Percentiles rank a stretch among this genome's conserved stretches.
These are phyloP conservation scores for Drosophila sechellia DNA, from an alignment of 1,140 invertebrate species.

Conservation along the genomic window DNA sequence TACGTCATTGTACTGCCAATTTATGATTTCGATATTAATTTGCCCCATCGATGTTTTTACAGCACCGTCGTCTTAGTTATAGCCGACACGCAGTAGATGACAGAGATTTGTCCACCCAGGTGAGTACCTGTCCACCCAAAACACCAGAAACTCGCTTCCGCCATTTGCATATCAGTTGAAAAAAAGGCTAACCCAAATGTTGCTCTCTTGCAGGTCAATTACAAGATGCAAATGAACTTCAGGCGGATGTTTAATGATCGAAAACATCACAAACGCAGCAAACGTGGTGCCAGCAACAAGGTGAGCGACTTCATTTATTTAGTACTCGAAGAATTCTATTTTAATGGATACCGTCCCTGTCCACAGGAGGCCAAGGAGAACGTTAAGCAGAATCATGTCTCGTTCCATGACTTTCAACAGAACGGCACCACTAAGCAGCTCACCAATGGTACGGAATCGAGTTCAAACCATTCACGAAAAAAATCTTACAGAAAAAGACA, in stretches of 20 bases:
- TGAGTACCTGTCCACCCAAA: constrained; percentile 53
- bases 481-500: constrained; percentile 85
- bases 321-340: background rate
- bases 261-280: constrained; percentile 92
- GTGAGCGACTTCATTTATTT: constrained; percentile 81
- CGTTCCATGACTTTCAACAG: constrained; percentile 94
- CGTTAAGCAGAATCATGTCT: constrained; percentile 92
- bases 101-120: constrained; percentile 91
- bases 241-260: constrained; percentile 92
- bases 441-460: constrained; percentile 91
- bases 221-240: constrained; percentile 96
- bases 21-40: constrained; percentile 61
- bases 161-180: too few species aligned
- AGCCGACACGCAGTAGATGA: constrained; percentile 96
- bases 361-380: constrained; percentile 85
- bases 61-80: constrained; percentile 95
- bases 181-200: background rate
- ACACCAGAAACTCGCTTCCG: constrained; percentile 3
- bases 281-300: constrained; percentile 90
- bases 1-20: constrained; percentile 36
- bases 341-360: constrained; percentile 15
- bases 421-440: constrained; percentile 94
- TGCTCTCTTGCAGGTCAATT: constrained; percentile 89
- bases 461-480: constrained; percentile 83
- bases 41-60: constrained; percentile 83